These are phyloP conservation scores for Lycopodina hypogea DNA, from an alignment of 37 sponge, comb jelly and placozoan species.

Conservation along the genomic window DNA sequence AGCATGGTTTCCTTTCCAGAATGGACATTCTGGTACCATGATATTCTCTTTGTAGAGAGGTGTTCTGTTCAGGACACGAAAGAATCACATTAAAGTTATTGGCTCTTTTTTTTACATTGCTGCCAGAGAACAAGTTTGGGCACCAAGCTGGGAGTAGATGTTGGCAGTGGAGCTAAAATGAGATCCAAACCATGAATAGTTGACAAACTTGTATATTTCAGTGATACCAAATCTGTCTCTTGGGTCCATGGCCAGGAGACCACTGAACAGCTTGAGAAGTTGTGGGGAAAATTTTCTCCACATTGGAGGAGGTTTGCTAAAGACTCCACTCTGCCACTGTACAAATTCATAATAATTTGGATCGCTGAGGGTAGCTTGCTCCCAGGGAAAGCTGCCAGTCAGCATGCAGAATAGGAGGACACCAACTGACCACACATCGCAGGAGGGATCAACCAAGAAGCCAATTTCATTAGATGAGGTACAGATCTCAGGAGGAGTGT, in stretches of 20 bases:
- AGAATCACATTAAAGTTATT: neutral
- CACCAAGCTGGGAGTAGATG: neutral
- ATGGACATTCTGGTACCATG: too few relatives aligned
- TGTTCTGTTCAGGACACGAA: too few relatives aligned
- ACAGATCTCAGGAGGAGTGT: constrained; percentile 96
- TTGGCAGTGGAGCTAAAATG: neutral
- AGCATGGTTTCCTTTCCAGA: too few relatives aligned
- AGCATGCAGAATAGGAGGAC: constrained; percentile 95
- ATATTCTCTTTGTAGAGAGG: too few relatives aligned
- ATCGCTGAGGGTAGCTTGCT: constrained; percentile 85
- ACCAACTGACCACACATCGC: constrained; percentile 94
- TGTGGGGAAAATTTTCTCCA: constrained; percentile 78
- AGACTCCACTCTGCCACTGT: constrained; percentile 72
- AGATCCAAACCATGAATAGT: constrained; percentile 62
- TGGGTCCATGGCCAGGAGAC: constrained; percentile 71
- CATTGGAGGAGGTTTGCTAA: constrained; percentile 58
- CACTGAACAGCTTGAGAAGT: constrained; percentile 75
- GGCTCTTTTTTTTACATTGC: constrained; percentile 1
- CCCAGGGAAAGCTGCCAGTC: constrained; percentile 95
- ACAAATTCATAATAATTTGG: constrained; percentile 88
- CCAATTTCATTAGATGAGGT: constrained; percentile 73
- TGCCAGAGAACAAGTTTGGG: neutral
- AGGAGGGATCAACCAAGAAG: constrained; percentile 71
- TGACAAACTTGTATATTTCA: constrained; percentile 70
- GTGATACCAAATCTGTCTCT: constrained; percentile 62